These are phyloP conservation scores for Scleropages formosus DNA, from an alignment of 2,797 vertebrate genomes.

Conservation along the genomic window DNA sequence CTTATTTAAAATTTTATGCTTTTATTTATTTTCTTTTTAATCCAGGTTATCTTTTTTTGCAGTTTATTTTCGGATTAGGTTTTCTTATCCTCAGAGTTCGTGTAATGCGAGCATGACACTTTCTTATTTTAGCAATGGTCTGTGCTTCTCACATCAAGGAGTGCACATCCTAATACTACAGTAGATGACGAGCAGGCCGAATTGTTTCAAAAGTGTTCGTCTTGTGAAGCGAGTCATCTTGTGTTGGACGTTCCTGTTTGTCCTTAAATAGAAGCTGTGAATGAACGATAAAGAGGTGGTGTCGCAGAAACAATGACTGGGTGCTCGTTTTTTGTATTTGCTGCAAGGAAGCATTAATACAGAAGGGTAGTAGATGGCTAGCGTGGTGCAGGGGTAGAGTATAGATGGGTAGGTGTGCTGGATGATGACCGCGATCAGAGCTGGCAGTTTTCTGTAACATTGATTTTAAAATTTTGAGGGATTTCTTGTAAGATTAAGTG, in stretches of 20 bases:
- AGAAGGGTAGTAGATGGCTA: no score
- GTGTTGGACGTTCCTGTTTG: background rate
- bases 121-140: background rate
- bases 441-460: no score
- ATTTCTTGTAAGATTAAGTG: no score
- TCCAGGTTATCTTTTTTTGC: no score
- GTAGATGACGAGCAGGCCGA: slow-evolving; percentile 1
- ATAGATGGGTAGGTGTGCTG: no score
- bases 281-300: background rate
- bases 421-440: no score
- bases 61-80: background rate
- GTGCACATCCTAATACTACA: background rate
- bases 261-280: slow-evolving; percentile 6
- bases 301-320: background rate
- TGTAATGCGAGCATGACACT: slow-evolving; percentile 11
- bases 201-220: slow-evolving; percentile 7
- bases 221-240: slow-evolving; percentile 15
- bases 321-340: background rate
- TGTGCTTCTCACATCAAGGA: background rate
- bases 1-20: background rate
- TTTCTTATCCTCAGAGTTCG: background rate
- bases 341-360: no score
- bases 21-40: background rate
- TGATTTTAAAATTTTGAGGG: no score
- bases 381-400: no score